A percentile compares a stretch with the other conserved stretches of the same genome.
These are phyloP conservation scores for Carterocephalus palaemon DNA, from an alignment of 2,888 invertebrate genomes.

Conservation along the genomic window DNA sequence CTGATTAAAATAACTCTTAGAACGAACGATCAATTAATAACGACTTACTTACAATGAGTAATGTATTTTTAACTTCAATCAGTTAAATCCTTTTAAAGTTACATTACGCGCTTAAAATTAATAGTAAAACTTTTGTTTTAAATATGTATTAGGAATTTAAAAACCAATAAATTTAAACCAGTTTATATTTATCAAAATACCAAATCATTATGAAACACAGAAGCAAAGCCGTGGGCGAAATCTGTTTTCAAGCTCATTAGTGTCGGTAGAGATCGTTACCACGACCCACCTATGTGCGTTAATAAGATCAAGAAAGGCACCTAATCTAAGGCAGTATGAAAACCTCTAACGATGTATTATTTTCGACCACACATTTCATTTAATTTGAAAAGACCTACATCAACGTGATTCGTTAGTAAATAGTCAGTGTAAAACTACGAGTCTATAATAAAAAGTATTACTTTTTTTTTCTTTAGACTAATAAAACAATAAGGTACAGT, in stretches of 20 bases:
- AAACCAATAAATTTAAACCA: too few species aligned
- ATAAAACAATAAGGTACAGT: slow-evolving; percentile 15
- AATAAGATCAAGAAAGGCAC: slow-evolving; percentile 21
- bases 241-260: slow-evolving; percentile 25
- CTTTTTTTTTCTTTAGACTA: too few species aligned
- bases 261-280: slow-evolving; percentile 24
- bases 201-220: slow-evolving; percentile 16
- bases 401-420: background rate
- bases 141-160: too few species aligned
- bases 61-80: too few species aligned
- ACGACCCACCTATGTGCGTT: slow-evolving; percentile 24
- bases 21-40: too few species aligned
- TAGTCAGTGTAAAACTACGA: background rate
- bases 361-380: slow-evolving; percentile 32
- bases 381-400: slow-evolving; percentile 11
- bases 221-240: slow-evolving; percentile 19
- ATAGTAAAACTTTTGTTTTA: too few species aligned
- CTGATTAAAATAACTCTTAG: too few species aligned
- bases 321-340: slow-evolving; percentile 20
- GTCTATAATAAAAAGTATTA: too few species aligned
- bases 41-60: too few species aligned
- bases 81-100: too few species aligned
- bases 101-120: too few species aligned
- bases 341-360: slow-evolving; percentile 35
- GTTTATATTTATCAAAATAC: too few species aligned